phyloP scores from a whole-genome alignment of 2,113 vertebrate genomes.

The Chelonoidis abingdonii region DNA sequence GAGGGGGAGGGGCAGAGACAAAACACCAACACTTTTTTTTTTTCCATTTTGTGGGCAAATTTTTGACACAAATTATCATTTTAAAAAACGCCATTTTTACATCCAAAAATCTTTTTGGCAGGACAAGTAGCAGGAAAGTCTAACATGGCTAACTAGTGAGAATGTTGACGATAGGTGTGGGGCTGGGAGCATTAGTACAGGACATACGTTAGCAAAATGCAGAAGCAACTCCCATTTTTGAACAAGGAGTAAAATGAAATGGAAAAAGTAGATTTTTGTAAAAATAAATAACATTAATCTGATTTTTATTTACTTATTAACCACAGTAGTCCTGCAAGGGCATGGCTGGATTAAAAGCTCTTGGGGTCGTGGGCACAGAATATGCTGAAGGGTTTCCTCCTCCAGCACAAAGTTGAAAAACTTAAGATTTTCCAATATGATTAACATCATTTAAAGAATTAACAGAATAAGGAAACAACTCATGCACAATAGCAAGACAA shows the following conservation, averaged over 20 bases:
- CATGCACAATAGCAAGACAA: neutral
- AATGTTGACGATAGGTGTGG: neutral
- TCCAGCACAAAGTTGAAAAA: neutral
- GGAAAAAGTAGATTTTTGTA: neutral
- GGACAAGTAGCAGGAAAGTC: neutral
- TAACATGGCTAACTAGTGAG: neutral
- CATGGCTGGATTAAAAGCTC: neutral
- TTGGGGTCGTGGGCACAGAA: neutral
- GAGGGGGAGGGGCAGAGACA: neutral
- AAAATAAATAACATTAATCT: too few relatives aligned
- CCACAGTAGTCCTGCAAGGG: neutral
- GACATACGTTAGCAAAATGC: neutral
- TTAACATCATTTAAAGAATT: neutral
- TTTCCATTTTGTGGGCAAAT: neutral
- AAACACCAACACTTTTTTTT: neutral
- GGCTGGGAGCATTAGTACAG: neutral
- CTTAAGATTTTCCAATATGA: neutral
- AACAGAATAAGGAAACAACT: neutral
- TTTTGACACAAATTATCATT: neutral
- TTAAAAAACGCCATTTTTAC: neutral
- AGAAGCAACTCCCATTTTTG: neutral
- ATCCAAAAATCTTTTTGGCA: neutral
- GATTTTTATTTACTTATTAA: neutral
- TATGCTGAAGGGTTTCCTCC: neutral
- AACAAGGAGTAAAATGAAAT: neutral